These are phyloP conservation scores for Megaceryle maxima DNA, from an alignment of 2,113 vertebrate species.

Conservation along the genomic window DNA sequence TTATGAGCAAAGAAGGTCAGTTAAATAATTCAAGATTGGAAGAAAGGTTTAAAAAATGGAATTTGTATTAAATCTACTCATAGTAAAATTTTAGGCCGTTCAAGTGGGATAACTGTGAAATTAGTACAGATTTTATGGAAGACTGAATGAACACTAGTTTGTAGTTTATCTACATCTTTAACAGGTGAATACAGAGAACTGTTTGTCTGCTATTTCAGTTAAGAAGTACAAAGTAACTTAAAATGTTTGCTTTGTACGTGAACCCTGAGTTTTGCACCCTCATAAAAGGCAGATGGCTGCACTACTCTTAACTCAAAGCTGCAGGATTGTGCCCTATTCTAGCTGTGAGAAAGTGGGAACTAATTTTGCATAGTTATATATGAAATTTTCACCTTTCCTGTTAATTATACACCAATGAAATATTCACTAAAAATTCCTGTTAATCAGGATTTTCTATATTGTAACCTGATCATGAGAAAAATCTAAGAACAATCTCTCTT, in stretches of 20 bases:
- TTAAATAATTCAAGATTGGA: neutral
- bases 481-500: neutral
- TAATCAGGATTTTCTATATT: neutral
- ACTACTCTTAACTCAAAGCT: neutral
- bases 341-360: neutral
- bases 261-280: neutral
- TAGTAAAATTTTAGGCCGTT: neutral
- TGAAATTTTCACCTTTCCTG: neutral
- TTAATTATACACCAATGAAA: neutral
- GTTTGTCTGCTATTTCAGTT: neutral
- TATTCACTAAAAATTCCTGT: neutral
- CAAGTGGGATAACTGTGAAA: neutral
- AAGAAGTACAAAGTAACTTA: neutral
- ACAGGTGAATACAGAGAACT: neutral
- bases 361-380: neutral
- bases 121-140: neutral
- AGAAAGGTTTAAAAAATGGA: neutral
- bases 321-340: neutral
- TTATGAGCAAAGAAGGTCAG: neutral
- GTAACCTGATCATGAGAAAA: neutral
- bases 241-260: neutral
- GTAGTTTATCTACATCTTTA: neutral
- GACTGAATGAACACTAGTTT: neutral
- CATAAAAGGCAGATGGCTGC: neutral
- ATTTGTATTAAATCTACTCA: neutral